phyloP scores from a whole-genome alignment of 2,888 invertebrate species.

The Endomychus coccineus region DNA sequence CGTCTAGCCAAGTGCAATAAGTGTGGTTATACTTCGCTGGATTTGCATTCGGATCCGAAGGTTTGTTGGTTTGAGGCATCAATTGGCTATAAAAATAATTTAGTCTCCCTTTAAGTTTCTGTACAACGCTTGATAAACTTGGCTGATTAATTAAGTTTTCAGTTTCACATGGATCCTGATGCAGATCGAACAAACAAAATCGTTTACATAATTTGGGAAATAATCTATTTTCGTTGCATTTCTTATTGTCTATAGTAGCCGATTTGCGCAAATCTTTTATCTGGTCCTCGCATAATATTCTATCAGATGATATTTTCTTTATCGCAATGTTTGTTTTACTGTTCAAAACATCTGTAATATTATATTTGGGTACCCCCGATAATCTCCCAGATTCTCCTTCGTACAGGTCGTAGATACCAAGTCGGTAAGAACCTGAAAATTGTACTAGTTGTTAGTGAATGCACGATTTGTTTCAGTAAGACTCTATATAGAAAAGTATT shows the following conservation, averaged over 20 bases:
- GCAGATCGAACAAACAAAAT: constrained; percentile 35
- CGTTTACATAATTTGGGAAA: constrained; percentile 16
- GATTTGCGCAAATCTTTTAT: constrained; percentile 17
- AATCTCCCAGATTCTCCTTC: constrained; percentile 14
- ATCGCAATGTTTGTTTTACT: constrained; percentile 32
- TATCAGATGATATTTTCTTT: no score
- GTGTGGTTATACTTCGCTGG: constrained; percentile 31
- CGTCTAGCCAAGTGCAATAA: constrained; percentile 35
- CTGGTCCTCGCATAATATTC: no score
- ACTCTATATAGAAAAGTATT: no score
- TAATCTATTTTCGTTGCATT: constrained; percentile 3
- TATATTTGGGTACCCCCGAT: constrained; percentile 28
- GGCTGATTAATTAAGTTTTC: constrained; percentile 27
- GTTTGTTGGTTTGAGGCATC: constrained; percentile 24
- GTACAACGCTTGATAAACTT: constrained; percentile 20
- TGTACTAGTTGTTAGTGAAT: neutral
- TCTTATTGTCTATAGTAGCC: neutral
- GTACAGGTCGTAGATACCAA: constrained; percentile 3
- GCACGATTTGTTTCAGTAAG: no score
- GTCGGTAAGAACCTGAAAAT: constrained; percentile 2
- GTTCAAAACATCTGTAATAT: constrained; percentile 25
- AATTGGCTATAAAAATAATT: constrained; percentile 22
- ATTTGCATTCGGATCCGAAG: constrained; percentile 28
- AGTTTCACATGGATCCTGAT: constrained; percentile 37
- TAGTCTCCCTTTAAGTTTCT: constrained; percentile 23